Evolutionary conservation across 2,888 invertebrate genomes (phyloP).

Genomic region (Anticlea derivata): DNA sequence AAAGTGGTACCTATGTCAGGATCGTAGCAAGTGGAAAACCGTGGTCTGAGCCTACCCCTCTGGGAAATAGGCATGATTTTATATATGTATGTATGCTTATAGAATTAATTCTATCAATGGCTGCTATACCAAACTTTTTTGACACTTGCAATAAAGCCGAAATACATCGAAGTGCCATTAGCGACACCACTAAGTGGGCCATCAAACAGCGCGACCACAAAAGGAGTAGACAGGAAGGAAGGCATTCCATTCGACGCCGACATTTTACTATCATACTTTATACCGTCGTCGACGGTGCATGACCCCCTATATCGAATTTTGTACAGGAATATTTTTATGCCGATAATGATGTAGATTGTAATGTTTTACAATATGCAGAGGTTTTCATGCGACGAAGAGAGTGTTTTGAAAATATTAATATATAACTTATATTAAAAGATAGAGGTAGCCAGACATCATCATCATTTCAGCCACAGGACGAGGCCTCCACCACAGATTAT

Average conservation of each 20-base stretch:
- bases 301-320: conserved; percentile 26
- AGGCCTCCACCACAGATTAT: too few relatives aligned
- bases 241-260: conserved; percentile 58
- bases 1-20: too few relatives aligned
- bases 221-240: conserved; percentile 69
- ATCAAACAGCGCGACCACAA: conserved; percentile 41
- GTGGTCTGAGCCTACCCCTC: too few relatives aligned
- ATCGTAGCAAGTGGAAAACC: too few relatives aligned
- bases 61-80: too few relatives aligned
- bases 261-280: conserved; percentile 57
- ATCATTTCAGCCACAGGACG: not conserved
- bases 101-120: too few relatives aligned
- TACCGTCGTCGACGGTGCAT: conserved; percentile 14
- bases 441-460: too few relatives aligned
- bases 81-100: too few relatives aligned
- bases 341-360: conserved; percentile 65
- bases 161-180: conserved; percentile 40
- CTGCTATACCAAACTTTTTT: too few relatives aligned
- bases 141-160: conserved; percentile 28
- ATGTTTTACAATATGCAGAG: conserved; percentile 24
- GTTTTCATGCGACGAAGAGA: too few relatives aligned
- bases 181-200: conserved; percentile 41
- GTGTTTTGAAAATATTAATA: too few relatives aligned
- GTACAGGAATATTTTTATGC: conserved; percentile 50
- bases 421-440: too few relatives aligned